Evolutionary conservation across 1,140 invertebrate species (phyloP), one percentile per base, ranked within the genome.

Genomic region (Chironomus striatipennis): DNA sequence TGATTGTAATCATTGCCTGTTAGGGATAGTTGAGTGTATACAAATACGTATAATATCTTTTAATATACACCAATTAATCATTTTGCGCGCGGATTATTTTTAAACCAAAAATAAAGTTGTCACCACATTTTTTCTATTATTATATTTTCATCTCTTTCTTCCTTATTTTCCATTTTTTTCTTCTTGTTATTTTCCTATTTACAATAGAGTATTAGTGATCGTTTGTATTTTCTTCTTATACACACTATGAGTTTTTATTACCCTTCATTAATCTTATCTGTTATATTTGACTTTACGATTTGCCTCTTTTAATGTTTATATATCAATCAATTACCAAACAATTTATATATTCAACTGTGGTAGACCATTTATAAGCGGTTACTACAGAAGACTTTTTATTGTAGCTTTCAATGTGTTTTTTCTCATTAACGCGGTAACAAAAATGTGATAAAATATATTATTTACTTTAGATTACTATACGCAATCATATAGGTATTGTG

Each of bases 241-340:
- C 15, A 12, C 8, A 47, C 12, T 57, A n/a, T 57, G 5, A 12
- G 5, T 57, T 57, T 57, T 57, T 57, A 57, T 57, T 57, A n/a
- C 47, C 12, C 12, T n/a, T n/a, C 47, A 57, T 57, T 57, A 57
- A 57, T 57, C n/a, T 57, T 57, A 57, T 57, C 47, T 57, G 12
- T n/a, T 57, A n/a, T 57, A n/a, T 57, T 57, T 57, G 47, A 57
- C 47, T 57, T 57, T 57, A 57, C 47, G 47, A 57, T 57, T 57
- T 15, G 47, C 47, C 47, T 57, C 47, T 57, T 34, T 34, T 34
- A 34, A 34, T 34, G 24, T 34, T 34, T 34, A 34, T 34, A 5
- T 34, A 34, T 57, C 12, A 57, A 57, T 57, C 47, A 57, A 57
- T 57, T 57, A n/a, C 12, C 9, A n/a, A 57, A n/a, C 12, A 57